phyloP scores from a whole-genome alignment of 2,797 vertebrate species.

The Rhinophrynus dorsalis region DNA sequence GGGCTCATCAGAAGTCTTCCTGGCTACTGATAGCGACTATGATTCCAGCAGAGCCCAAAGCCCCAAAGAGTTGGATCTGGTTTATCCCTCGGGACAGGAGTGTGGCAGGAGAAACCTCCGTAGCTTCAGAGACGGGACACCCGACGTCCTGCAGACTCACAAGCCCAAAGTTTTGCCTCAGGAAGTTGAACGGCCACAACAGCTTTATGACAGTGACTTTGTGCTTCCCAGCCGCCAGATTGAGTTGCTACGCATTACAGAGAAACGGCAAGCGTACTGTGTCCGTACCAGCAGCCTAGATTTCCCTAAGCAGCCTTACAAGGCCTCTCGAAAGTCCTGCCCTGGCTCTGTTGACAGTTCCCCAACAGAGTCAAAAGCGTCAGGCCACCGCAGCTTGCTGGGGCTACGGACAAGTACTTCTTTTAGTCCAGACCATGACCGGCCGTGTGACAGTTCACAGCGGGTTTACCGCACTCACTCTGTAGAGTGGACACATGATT shows the following conservation, averaged over 20 bases:
- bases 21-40: conserved; percentile 86
- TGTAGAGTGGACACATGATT: conserved; percentile 76
- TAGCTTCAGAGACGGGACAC: conserved; percentile 66
- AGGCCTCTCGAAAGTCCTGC: conserved; percentile 61
- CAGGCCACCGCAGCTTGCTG: conserved; percentile 42
- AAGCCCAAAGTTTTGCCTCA: conserved; percentile 60
- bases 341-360: conserved; percentile 62
- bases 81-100: conserved; percentile 70
- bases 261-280: conserved; percentile 87
- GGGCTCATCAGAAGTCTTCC: conserved; percentile 87
- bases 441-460: conserved; percentile 1
- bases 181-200: conserved; percentile 52
- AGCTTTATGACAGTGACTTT: conserved; percentile 86
- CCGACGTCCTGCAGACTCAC: conserved; percentile 79
- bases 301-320: conserved; percentile 70
- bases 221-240: conserved; percentile 89
- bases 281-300: conserved; percentile 89
- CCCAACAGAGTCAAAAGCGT: conserved; percentile 52
- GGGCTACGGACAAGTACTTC: conserved; percentile 36
- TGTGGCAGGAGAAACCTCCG: conserved; percentile 52
- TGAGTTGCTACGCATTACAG: conserved; percentile 85
- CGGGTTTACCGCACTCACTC: conserved; percentile 67
- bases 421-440: conserved; percentile 34
- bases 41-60: conserved; percentile 87
- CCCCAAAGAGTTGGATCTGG: conserved; percentile 82